Percentiles rank a stretch among this genome's conserved stretches.
Conservation (phyloP, 2,113 vertebrate species). For the Lynx canadensis region DNA sequence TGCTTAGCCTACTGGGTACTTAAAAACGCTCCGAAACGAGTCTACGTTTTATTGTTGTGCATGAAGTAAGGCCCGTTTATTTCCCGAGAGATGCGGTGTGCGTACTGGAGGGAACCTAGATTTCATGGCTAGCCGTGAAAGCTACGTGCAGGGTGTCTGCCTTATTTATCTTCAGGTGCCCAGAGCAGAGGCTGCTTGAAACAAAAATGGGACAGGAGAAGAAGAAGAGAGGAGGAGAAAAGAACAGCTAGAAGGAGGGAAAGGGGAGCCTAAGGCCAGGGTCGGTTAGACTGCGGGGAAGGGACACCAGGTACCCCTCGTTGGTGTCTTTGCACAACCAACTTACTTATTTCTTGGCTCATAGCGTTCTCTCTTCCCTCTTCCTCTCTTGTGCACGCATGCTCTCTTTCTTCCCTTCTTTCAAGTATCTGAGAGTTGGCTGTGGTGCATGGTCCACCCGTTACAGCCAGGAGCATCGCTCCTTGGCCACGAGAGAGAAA, state of each 20-base stretch:
- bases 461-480: background rate
- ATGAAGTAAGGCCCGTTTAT: background rate
- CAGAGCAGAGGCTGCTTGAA: background rate
- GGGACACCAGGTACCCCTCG: background rate
- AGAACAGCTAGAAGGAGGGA: background rate
- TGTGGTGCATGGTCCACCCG: background rate
- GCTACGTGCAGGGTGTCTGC: background rate
- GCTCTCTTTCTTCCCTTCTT: background rate
- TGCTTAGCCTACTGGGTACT: background rate
- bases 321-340: background rate
- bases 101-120: background rate
- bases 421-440: background rate
- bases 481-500: background rate
- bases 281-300: accelerated
- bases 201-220: background rate
- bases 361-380: background rate
- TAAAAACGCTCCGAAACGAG: background rate
- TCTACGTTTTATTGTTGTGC: background rate
- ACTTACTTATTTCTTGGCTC: background rate
- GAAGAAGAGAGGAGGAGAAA: background rate
- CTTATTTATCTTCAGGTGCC: background rate
- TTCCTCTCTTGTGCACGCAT: background rate
- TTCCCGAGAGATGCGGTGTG: background rate
- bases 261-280: background rate
- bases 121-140: too few species aligned